Percentiles rank a stretch among this genome's conserved stretches.
Conservation (phyloP, 2,888 invertebrate species). For the Drosophila multiciliata region DNA sequence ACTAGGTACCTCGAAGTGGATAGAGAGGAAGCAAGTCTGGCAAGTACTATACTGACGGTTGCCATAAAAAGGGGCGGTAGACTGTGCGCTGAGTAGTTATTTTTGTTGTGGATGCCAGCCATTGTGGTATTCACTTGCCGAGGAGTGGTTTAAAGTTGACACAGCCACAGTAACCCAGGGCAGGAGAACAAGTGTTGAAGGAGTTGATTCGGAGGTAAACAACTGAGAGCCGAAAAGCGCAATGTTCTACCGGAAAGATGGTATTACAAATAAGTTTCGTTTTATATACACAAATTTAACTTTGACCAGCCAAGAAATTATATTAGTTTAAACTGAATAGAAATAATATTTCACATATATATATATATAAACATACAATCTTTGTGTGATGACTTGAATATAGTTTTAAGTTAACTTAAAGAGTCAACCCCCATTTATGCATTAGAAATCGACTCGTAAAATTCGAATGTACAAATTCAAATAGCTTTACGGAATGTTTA, state of each 20-base stretch:
- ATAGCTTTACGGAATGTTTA: conserved; percentile 57
- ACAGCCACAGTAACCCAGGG: conserved; percentile 37
- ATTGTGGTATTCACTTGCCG: conserved; percentile 67
- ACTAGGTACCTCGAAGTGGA: conserved; percentile 28
- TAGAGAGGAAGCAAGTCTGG: conserved; percentile 13
- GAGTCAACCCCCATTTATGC: neutral
- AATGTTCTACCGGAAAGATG: conserved; percentile 23
- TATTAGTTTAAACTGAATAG: conserved; percentile 3
- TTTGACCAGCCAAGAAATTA: conserved; percentile 11
- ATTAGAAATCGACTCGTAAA: conserved; percentile 5
- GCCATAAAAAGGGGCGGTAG: conserved; percentile 77
- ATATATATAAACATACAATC: conserved; percentile 3
- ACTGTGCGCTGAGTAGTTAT: conserved; percentile 67
- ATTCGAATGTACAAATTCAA: conserved; percentile 30
- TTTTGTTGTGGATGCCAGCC: conserved; percentile 35
- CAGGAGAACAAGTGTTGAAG: conserved; percentile 40
- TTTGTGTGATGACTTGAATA: conserved; percentile 22
- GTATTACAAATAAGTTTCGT: conserved; percentile 16
- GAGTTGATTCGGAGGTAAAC: conserved; percentile 74
- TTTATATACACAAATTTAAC: conserved; percentile 22
- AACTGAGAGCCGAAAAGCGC: conserved; percentile 65
- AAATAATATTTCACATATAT: neutral
- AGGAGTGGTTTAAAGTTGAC: conserved; percentile 74
- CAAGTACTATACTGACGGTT: conserved; percentile 55
- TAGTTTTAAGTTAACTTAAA: conserved; percentile 9